phyloP scores from a whole-genome alignment of 2,113 vertebrate genomes.

The Neomonachus schauinslandi region DNA sequence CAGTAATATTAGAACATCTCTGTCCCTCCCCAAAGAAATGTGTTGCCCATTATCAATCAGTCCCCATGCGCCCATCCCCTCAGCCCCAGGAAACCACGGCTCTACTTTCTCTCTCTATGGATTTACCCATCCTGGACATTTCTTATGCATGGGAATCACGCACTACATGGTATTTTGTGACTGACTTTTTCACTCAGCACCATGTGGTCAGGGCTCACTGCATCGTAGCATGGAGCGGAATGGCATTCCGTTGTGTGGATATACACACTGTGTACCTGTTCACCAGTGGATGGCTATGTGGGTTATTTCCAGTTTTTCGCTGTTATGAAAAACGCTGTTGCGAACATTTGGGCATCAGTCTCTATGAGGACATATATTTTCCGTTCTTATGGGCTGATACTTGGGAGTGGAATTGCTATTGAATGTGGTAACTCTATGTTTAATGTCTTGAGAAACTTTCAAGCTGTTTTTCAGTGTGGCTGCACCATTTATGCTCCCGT shows the following conservation, averaged over 20 bases:
- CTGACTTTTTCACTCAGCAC: not conserved
- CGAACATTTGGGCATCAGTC: not conserved
- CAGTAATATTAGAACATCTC: not conserved
- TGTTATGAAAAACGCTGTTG: not conserved
- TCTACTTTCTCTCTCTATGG: not conserved
- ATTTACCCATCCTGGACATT: not conserved
- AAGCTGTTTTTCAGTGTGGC: not conserved
- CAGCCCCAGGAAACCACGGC: not conserved
- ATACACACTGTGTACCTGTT: fast-evolving
- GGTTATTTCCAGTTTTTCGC: not conserved
- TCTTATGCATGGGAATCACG: fast-evolving
- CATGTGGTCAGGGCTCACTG: fast-evolving
- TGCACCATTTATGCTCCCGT: not conserved
- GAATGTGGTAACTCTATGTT: not conserved
- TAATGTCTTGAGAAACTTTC: not conserved
- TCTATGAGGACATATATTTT: not conserved
- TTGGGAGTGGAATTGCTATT: not conserved
- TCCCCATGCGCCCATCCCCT: fast-evolving
- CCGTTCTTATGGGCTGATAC: not conserved
- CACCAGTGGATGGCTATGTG: not conserved
- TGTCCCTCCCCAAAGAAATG: not conserved
- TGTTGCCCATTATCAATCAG: not conserved
- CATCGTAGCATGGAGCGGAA: not conserved
- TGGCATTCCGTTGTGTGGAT: no score
- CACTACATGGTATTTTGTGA: not conserved